Conservation (phyloP, 1,140 invertebrate genomes). For the Cydia strobilella region DNA sequence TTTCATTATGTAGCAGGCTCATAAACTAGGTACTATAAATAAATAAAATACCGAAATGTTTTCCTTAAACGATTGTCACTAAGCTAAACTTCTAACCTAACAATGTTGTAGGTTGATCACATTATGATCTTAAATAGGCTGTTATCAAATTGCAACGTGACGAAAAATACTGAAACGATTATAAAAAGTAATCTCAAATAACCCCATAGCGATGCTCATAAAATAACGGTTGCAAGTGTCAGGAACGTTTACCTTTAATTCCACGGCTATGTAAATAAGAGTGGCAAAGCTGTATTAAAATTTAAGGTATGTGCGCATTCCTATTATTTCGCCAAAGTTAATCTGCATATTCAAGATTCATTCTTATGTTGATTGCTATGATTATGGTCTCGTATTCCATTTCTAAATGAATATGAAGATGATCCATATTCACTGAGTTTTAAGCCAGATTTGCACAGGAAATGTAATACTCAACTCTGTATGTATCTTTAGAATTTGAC, state of each 20-base stretch:
- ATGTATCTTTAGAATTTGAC: not conserved
- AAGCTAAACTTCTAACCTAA: no score
- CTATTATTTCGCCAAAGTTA: slow-evolving; percentile 29
- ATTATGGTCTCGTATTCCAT: slow-evolving; percentile 5
- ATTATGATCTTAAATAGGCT: no score
- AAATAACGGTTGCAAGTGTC: not conserved
- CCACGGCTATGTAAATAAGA: not conserved
- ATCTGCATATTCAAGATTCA: slow-evolving; percentile 32
- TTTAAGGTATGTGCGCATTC: slow-evolving; percentile 21
- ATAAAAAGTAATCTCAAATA: no score
- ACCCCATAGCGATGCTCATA: no score
- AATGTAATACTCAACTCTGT: not conserved
- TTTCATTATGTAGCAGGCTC: no score
- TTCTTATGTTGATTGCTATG: slow-evolving; percentile 31
- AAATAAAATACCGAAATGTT: no score
- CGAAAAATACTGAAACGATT: no score
- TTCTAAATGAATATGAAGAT: slow-evolving; percentile 9
- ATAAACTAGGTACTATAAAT: no score
- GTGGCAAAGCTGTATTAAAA: slow-evolving; percentile 14
- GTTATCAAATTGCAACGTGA: no score
- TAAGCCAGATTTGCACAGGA: not conserved
- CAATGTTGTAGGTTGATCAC: no score
- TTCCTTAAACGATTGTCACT: no score
- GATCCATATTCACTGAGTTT: slow-evolving; percentile 23
- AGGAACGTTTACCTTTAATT: not conserved